Base-by-base conservation (phyloP, 1,140 invertebrate genomes). In the Bombus superbus region DNA sequence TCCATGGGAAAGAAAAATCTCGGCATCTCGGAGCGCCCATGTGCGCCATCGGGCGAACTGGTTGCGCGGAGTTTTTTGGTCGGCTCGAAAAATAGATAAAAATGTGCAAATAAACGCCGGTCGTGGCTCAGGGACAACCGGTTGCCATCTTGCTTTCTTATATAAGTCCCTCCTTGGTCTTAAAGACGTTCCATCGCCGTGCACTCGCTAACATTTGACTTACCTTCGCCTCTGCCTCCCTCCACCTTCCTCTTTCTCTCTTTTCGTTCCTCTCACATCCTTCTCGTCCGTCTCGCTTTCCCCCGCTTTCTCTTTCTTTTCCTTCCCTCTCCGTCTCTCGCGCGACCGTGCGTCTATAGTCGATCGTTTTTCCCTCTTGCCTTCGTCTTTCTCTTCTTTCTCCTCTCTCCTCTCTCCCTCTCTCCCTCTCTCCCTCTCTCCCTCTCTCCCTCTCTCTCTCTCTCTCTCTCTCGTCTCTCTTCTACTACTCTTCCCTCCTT, bases 61-160 rank as follows among this genome's bases (percentile, higher is more conserved):
- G 90, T 88, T 90, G 87, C 90, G 87, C 90, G 84, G 81, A 87
- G 92, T 94, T 93, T 94, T 94, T 94, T 94, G 92, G 92, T 92
- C 90, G 88, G 87, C 89, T 92, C 91, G 93, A 94, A 95, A 95
- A 95, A 95, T 95, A 95, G 92, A 95, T 95, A 95, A 94, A 94
- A 95, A 95, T 95, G 94, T 91, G 92, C 94, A 94, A 95, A 95
- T 94, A 94, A 95, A 94, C 92, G 93, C 88, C 90, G 92, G 92
- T 92, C 92, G 92, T 91, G 92, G 92, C 93, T 94, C 94, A 95
- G 94, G 94, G 94, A 94, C 94, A 95, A 95, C 94, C 94, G 94
- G 94, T 95, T 95, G 93, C 94, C 93, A 95, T 95, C 94, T 95
- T 95, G 94, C 93, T 95, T 94, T 95, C 94, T 94, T 95, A 94